Evolutionary conservation across 2,797 vertebrate species (phyloP).

Genomic region (Cynopterus sphinx): DNA sequence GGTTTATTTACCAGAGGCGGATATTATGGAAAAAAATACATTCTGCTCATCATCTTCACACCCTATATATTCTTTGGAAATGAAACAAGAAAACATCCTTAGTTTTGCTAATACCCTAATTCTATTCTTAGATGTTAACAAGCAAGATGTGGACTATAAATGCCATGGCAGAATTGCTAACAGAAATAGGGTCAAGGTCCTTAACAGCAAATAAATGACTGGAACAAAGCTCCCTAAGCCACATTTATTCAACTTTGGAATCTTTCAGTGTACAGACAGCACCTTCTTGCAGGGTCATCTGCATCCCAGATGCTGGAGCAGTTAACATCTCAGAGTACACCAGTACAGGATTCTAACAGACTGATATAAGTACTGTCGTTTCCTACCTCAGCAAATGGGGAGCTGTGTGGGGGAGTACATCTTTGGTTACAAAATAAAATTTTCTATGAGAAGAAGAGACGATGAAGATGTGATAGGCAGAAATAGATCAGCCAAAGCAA

Average conservation of each 20-base stretch:
- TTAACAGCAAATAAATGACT: not conserved
- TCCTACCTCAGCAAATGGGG: not conserved
- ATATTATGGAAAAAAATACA: not conserved
- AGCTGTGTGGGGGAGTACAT: not conserved
- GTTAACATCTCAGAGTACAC: not conserved
- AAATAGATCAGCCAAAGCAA: not conserved
- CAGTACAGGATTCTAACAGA: not conserved
- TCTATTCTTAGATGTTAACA: slow-evolving; percentile 52
- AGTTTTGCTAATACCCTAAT: slow-evolving; percentile 45
- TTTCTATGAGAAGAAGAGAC: not conserved
- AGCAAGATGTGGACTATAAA: slow-evolving; percentile 26
- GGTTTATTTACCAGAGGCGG: slow-evolving; percentile 46
- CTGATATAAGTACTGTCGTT: not conserved
- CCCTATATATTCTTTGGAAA: slow-evolving; percentile 21
- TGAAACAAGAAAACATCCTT: slow-evolving; percentile 11
- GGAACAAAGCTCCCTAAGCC: not conserved
- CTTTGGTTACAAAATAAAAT: not conserved
- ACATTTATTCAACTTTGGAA: not conserved
- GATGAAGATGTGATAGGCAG: not conserved
- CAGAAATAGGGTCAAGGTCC: slow-evolving; percentile 15
- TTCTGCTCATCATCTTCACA: slow-evolving; percentile 31
- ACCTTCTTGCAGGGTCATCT: not conserved
- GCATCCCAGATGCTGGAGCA: not conserved
- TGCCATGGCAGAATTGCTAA: not conserved
- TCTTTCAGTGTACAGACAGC: not conserved